Percentiles rank a stretch among this genome's conserved stretches.
phyloP scores from a whole-genome alignment of 2,797 vertebrate species.

The Scolopax rusticola region DNA sequence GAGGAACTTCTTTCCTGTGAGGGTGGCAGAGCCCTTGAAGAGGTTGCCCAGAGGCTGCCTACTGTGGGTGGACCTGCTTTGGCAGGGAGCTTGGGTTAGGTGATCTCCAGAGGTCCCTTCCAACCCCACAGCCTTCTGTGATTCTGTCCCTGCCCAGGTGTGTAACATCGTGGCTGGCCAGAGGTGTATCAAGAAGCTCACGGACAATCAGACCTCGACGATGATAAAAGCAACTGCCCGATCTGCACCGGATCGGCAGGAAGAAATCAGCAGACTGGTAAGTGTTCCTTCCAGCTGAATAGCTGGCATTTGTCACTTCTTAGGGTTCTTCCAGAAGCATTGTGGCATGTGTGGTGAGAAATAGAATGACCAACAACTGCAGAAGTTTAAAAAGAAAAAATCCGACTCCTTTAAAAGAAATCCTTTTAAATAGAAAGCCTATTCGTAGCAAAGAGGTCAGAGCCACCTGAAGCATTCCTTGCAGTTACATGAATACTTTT shows the following conservation, averaged over 20 bases:
- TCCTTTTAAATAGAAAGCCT: not conserved
- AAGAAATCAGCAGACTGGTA: slow-evolving; percentile 97
- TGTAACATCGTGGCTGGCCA: slow-evolving; percentile 98
- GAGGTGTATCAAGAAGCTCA: slow-evolving; percentile 97
- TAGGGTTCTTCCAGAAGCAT: not conserved
- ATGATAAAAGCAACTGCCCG: slow-evolving; percentile 99
- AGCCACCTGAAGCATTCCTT: not conserved
- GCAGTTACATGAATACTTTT: not conserved
- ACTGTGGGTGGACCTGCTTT: too few relatives aligned
- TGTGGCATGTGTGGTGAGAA: not conserved
- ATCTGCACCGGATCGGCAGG: slow-evolving; percentile 96
- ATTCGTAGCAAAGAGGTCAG: not conserved
- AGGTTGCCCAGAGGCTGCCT: too few relatives aligned
- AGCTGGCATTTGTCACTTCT: not conserved
- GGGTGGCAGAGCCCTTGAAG: too few relatives aligned
- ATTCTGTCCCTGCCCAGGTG: slow-evolving; percentile 80
- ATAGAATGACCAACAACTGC: not conserved
- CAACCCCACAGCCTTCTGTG: too few relatives aligned
- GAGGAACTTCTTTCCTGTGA: too few relatives aligned
- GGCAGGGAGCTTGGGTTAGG: too few relatives aligned
- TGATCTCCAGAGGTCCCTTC: too few relatives aligned
- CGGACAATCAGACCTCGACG: slow-evolving; percentile 97
- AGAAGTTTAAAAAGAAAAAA: not conserved
- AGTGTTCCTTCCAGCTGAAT: slow-evolving; percentile 59
- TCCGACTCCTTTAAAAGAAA: not conserved